Evolutionary conservation across 2,113 vertebrate species (phyloP).

Genomic region (Aspidoscelis tigris): DNA sequence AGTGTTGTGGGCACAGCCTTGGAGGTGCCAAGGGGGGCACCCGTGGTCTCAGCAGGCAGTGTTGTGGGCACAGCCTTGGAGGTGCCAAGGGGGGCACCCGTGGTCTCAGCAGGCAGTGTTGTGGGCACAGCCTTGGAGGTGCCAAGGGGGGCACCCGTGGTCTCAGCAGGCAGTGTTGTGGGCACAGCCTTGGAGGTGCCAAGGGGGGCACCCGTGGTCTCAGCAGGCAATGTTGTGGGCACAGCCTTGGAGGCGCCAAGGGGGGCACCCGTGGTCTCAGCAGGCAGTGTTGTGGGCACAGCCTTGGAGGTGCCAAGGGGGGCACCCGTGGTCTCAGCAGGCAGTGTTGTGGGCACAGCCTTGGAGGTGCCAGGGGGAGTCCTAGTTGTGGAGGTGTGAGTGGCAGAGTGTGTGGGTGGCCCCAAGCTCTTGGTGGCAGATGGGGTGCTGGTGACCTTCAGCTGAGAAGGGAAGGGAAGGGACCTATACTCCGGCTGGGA

Average conservation of each 20-base stretch:
- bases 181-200: too few species aligned
- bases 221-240: background rate
- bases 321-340: background rate
- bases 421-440: accelerated
- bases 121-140: too few species aligned
- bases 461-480: accelerated
- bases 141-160: too few species aligned
- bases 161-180: too few species aligned
- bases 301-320: accelerated
- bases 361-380: background rate
- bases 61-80: too few species aligned
- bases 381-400: background rate
- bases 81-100: too few species aligned
- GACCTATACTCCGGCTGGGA: accelerated
- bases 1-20: too few species aligned
- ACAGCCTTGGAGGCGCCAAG: accelerated
- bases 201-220: too few species aligned
- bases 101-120: too few species aligned
- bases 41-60: accelerated
- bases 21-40: too few species aligned
- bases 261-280: background rate
- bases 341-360: background rate
- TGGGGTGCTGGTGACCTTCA: accelerated
- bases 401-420: background rate
- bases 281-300: accelerated